Base-by-base conservation (phyloP, 2,797 vertebrate genomes). In the Megalops cyprinoides region DNA sequence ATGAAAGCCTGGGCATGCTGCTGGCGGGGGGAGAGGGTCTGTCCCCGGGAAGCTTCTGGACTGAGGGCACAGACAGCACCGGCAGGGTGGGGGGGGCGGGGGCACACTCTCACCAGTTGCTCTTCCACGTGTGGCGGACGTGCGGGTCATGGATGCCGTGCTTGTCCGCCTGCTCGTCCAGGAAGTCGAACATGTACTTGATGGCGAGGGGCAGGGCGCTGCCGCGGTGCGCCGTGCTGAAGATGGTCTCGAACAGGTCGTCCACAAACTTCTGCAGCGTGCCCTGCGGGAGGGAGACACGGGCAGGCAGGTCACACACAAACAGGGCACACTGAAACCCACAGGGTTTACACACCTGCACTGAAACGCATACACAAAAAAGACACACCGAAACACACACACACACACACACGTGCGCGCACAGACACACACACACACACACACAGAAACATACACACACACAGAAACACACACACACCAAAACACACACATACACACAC, bases 161-260 rank as follows among this genome's bases (percentile, higher is more conserved):
- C 87, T 97, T 98, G 89, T 99, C 98, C 0, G 98, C 98, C 90
- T 99, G 98, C 90, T 99, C 98, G 0, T 99, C 98, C 90, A 99
- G 92, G 90, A 99, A 99, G 89, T 99, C 98, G 3, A 99, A 99
- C 98, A 99, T 99, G 92, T 99, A 99, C 83, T 99, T 99, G 92
- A 99, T 99, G 86, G 98, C 98, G 87, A 99, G 93, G 0, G 98
- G 98, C 71, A 99, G 94, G 0, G 98, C 98, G 0, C 97, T 98
- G 86, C 98, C 98, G 18, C 98, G 93, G 86, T 99, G 98, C 0
- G 98, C 98, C 0, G 98, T 99, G 92, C 98, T 99, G 92, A 99
- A 99, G 92, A 99, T 98, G 84, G 98, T 99, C 93, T 99, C 98
- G 74, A 99, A 99, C 79, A 99, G 95, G 90, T 99, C 98, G 0